Evolutionary conservation across 2,888 invertebrate genomes (phyloP), one percentile per base, ranked within the genome.

Genomic region (Lordiphosa andalusiaca): DNA sequence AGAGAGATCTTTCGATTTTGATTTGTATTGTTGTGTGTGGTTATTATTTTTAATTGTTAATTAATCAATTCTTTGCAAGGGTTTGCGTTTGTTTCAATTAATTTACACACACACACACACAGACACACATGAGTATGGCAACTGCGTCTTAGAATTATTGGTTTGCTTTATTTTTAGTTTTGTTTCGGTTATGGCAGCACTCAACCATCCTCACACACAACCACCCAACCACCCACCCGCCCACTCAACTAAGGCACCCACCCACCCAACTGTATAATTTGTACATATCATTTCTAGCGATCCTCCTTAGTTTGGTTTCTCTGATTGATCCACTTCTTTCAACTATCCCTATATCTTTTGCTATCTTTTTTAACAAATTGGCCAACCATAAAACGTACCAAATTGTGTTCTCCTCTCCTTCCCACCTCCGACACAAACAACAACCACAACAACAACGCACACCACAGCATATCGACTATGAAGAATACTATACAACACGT

Each of bases 401-500:
- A 16, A 44, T 25, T 53, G 9, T 33, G 13, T 40, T 47, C 12
- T 54, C 12, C 68, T 33, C 59, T 65, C 57, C 35, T 36, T 21
- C 16, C 19, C 35, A 19, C 38, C 52, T 46, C 62, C 53, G 42
- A 52, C 56, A 49, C 64, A 44, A 13, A 30, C 38, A 37, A 39
- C 47, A 21, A 44, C 53, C 36, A 63, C 67, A 44, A 61, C 21
- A 40, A 46, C 39, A 7, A 39, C 40, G 12, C 30, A 62, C 46
- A 63, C 62, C 66, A 84, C 78, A 96, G 96, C 95, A 95, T 91
- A 93, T 95, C 92, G 95, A 95, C 92, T 93, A 93, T 90, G 95
- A 97, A 90, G 95, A 97, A 90, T 98, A 97, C 93, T 99, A 98
- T 93, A 95, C 96, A 90, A 96, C 97, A 86, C 96, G 96, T 89